phyloP scores from a whole-genome alignment of 1,140 invertebrate species.

The Venustaconcha ellipsiformis region DNA sequence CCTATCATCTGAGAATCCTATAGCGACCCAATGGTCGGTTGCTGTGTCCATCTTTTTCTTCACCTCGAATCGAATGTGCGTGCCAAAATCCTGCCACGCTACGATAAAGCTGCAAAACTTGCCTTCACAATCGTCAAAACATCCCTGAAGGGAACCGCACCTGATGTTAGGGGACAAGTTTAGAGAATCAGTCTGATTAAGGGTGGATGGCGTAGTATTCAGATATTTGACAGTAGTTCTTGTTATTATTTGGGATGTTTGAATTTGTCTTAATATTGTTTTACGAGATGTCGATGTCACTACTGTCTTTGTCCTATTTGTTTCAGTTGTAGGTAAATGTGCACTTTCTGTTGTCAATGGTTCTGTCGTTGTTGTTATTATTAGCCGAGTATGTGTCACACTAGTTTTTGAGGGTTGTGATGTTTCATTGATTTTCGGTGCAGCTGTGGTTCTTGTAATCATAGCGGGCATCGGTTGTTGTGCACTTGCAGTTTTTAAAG shows the following conservation, averaged over 20 bases:
- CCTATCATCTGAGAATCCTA: slow-evolving; percentile 31
- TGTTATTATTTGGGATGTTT: neutral
- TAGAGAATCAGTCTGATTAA: neutral
- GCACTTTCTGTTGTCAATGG: neutral
- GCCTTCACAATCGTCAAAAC: slow-evolving; percentile 27
- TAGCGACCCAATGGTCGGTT: slow-evolving; percentile 22
- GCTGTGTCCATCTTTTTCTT: slow-evolving; percentile 6
- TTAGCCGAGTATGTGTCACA: too few relatives aligned
- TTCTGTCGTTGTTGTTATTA: too few relatives aligned
- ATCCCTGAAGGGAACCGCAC: slow-evolving; percentile 25
- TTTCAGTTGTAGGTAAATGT: neutral
- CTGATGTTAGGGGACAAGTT: slow-evolving; percentile 3
- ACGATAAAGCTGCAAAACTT: slow-evolving; percentile 24
- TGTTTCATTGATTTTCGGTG: too few relatives aligned
- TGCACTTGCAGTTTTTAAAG: slow-evolving; percentile 7
- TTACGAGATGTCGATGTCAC: slow-evolving; percentile 1
- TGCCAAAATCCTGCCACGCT: slow-evolving; percentile 19
- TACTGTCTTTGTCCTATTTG: neutral
- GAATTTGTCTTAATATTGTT: neutral
- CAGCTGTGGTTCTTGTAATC: slow-evolving; percentile 3
- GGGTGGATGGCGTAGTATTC: neutral
- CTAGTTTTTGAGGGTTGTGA: too few relatives aligned
- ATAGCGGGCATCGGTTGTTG: neutral
- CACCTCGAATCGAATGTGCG: slow-evolving; percentile 21
- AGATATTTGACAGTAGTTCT: neutral